Conservation (phyloP, 2,113 vertebrate genomes). For the Heterochromis multidens region DNA sequence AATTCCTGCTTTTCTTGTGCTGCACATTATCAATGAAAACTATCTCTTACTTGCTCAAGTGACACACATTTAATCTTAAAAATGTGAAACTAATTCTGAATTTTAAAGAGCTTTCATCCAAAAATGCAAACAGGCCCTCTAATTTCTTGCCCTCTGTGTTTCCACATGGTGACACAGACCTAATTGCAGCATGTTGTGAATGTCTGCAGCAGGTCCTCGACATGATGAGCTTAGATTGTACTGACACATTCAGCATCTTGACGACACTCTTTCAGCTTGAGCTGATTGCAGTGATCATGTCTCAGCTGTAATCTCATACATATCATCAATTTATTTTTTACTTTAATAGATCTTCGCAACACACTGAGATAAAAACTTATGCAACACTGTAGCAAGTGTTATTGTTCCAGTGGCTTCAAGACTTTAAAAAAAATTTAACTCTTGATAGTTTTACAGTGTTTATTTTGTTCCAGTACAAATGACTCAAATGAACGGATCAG, state of each 20-base stretch:
- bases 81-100: not conserved
- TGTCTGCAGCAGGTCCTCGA: constrained; percentile 13
- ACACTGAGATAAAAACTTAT: not conserved
- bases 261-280: constrained; percentile 28
- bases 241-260: not conserved
- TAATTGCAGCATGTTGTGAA: not conserved
- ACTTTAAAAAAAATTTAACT: not conserved
- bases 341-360: not conserved
- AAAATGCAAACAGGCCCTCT: not conserved
- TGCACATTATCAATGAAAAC: not conserved
- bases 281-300: constrained; percentile 59
- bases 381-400: not conserved
- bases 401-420: not conserved
- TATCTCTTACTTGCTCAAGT: not conserved
- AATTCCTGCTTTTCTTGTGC: not conserved
- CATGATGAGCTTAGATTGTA: constrained; percentile 19
- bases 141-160: not conserved
- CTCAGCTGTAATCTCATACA: not conserved
- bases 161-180: not conserved
- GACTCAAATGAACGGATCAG: not conserved
- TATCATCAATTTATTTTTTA: not conserved
- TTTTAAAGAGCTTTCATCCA: not conserved
- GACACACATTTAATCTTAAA: not conserved
- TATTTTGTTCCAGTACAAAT: not conserved
- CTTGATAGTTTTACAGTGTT: not conserved